These are phyloP conservation scores for Agrochola lychnidis DNA, from an alignment of 2,888 invertebrate genomes.

Conservation along the genomic window DNA sequence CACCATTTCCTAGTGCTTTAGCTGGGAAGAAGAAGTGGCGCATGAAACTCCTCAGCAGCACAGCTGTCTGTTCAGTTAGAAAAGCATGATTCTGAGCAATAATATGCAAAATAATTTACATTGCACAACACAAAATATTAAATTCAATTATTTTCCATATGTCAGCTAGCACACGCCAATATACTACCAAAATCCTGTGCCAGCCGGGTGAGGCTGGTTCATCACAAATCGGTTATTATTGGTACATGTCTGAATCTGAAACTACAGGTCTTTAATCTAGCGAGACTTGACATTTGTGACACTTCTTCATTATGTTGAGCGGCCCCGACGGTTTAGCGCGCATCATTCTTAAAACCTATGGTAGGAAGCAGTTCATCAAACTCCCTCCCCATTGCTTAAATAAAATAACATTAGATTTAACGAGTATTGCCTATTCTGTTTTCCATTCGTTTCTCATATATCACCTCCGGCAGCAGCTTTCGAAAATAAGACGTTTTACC, in stretches of 20 bases:
- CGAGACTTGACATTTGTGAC: background rate
- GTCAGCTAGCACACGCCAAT: no score
- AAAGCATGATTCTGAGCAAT: no score
- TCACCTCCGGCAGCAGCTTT: background rate
- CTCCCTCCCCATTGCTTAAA: background rate
- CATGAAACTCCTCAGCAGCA: no score
- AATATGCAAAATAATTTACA: no score
- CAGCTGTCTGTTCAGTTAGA: no score
- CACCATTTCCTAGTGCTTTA: no score
- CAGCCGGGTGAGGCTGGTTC: background rate
- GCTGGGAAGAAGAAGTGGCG: no score
- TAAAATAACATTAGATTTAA: background rate
- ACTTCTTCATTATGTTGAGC: background rate
- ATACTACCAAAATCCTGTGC: background rate
- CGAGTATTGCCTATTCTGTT: background rate
- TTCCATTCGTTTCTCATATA: background rate
- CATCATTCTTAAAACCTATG: background rate
- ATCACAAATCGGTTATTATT: background rate
- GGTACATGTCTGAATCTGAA: no score
- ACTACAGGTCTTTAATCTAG: background rate
- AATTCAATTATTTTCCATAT: no score
- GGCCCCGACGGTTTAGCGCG: background rate
- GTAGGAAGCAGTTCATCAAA: background rate
- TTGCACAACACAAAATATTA: no score
- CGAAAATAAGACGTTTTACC: conserved; percentile 25